Percentiles rank a stretch among this genome's conserved stretches.
Evolutionary conservation across 2,888 invertebrate species (phyloP).

Genomic region (Brachyopa scutellaris): DNA sequence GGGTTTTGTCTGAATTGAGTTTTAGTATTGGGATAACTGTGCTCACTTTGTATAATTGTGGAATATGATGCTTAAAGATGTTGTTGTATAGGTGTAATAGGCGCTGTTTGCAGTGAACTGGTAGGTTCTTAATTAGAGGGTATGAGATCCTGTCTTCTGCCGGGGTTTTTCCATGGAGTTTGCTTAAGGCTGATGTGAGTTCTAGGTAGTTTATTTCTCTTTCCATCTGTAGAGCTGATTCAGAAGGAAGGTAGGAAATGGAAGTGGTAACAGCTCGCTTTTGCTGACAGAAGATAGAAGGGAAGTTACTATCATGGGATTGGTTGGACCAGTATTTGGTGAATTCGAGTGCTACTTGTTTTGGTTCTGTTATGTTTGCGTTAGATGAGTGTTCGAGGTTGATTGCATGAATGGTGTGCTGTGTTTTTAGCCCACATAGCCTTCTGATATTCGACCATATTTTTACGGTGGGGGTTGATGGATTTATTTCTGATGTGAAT

Average conservation of each 20-base stretch:
- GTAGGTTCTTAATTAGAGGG: too few relatives aligned
- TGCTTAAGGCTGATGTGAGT: background rate
- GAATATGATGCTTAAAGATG: background rate
- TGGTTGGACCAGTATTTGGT: background rate
- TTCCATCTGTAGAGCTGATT: background rate
- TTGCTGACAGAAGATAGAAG: background rate
- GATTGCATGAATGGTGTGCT: background rate
- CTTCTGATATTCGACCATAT: conserved; percentile 1
- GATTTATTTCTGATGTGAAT: background rate
- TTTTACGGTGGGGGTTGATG: background rate
- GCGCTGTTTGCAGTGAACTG: background rate
- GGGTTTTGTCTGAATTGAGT: too few relatives aligned
- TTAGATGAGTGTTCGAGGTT: background rate
- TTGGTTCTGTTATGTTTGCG: background rate
- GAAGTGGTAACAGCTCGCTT: background rate
- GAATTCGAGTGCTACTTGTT: background rate
- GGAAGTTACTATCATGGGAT: too few relatives aligned
- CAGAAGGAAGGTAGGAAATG: background rate
- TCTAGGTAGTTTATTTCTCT: background rate
- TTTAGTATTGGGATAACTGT: too few relatives aligned
- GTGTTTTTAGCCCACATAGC: background rate
- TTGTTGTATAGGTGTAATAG: background rate
- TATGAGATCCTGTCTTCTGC: too few relatives aligned
- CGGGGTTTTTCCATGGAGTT: background rate
- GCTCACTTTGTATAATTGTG: background rate